phyloP scores from a whole-genome alignment of 2,888 invertebrate genomes.

The Stegophylla sp. region DNA sequence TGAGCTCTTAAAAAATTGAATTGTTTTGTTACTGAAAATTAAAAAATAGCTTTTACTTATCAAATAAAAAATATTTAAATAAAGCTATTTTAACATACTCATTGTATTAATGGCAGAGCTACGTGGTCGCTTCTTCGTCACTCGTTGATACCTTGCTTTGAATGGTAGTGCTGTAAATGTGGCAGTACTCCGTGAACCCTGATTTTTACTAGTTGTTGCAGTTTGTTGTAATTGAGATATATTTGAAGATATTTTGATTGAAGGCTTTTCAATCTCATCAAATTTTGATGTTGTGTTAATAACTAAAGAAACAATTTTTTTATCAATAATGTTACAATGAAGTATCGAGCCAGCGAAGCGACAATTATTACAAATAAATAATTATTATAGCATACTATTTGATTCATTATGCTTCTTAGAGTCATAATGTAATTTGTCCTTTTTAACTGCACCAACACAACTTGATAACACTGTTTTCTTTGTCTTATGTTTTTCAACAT shows the following conservation, averaged over 20 bases:
- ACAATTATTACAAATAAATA: no score
- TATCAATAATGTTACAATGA: constrained; percentile 7
- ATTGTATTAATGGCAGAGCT: constrained; percentile 50
- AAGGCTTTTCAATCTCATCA: constrained; percentile 39
- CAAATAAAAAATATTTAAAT: background rate
- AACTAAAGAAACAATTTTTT: constrained; percentile 2
- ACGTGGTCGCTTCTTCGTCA: constrained; percentile 48
- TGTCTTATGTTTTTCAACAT: constrained; percentile 38
- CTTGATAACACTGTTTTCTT: constrained; percentile 7
- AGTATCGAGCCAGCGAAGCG: no score
- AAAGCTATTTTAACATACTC: constrained; percentile 27
- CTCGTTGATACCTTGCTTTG: constrained; percentile 55
- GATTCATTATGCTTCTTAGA: constrained; percentile 43
- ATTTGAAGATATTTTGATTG: constrained; percentile 32
- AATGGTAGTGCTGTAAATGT: constrained; percentile 53
- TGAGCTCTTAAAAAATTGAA: constrained; percentile 66
- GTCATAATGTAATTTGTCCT: constrained; percentile 37
- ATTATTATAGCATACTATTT: constrained; percentile 46
- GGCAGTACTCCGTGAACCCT: constrained; percentile 54
- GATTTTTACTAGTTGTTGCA: constrained; percentile 45
- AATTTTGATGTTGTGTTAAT: constrained; percentile 20
- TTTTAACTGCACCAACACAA: constrained; percentile 13
- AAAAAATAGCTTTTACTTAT: background rate
- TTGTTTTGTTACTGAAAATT: constrained; percentile 48
- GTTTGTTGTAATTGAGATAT: constrained; percentile 38